Conservation (phyloP, 2,797 vertebrate genomes). For the Rhabdomys pumilio region DNA sequence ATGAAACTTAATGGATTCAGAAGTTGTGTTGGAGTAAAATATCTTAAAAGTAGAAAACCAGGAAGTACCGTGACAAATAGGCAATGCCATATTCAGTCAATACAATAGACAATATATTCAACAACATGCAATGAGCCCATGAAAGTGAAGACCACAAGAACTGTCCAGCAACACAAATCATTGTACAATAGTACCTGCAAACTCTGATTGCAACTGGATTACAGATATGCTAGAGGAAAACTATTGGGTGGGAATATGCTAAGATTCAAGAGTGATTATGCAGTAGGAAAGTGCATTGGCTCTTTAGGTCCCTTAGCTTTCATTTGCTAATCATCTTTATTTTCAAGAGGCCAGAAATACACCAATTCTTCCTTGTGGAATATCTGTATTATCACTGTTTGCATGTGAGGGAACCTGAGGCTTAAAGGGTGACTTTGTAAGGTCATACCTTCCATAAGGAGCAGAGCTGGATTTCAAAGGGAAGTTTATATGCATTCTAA, state of each 20-base stretch:
- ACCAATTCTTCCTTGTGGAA: background rate
- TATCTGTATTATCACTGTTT: background rate
- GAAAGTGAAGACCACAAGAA: background rate
- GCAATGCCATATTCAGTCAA: background rate
- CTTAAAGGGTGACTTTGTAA: background rate
- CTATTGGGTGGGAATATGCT: background rate
- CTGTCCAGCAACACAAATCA: background rate
- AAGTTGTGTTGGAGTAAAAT: conserved; percentile 48
- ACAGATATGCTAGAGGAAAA: background rate
- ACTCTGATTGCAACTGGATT: background rate
- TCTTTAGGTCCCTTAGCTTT: background rate
- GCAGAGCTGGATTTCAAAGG: background rate
- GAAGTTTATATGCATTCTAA: background rate
- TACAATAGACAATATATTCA: background rate
- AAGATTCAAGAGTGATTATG: background rate
- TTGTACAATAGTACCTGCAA: background rate
- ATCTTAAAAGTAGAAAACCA: conserved; percentile 16
- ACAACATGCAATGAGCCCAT: background rate
- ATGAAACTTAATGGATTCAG: background rate
- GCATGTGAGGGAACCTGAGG: background rate
- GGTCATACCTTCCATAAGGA: background rate
- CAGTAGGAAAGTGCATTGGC: background rate
- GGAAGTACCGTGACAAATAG: background rate
- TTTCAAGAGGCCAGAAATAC: background rate
- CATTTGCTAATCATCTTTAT: background rate